These are phyloP conservation scores for Oreochromis niloticus DNA, from an alignment of 2,113 vertebrate genomes.

Conservation along the genomic window DNA sequence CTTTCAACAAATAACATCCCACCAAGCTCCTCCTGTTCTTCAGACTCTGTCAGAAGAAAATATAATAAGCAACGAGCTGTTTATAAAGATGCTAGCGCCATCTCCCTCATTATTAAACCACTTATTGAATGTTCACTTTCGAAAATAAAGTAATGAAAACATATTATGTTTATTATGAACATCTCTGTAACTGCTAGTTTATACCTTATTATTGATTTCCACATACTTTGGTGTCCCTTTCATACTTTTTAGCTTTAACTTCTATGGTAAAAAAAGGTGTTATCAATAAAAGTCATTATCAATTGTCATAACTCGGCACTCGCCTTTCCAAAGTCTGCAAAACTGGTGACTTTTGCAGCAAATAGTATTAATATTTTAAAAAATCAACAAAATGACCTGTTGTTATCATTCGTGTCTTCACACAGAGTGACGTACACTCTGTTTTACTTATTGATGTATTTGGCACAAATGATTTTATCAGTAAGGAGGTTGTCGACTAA, in stretches of 20 bases:
- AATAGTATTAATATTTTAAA: accelerated
- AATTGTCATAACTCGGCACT: background rate
- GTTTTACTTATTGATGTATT: background rate
- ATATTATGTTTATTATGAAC: background rate
- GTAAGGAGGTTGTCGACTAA: background rate
- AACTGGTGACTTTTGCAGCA: background rate
- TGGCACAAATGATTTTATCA: background rate
- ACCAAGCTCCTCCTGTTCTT: background rate
- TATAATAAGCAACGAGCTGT: background rate
- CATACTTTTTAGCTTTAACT: background rate
- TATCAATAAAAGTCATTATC: background rate
- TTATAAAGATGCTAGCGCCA: background rate
- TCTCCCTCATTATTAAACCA: background rate
- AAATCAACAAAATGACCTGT: background rate
- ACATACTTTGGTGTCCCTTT: background rate
- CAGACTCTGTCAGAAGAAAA: accelerated
- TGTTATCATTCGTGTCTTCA: background rate
- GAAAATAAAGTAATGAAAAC: background rate
- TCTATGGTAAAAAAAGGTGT: too few species aligned
- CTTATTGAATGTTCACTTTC: background rate
- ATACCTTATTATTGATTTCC: background rate
- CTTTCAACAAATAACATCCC: background rate
- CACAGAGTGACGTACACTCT: background rate
- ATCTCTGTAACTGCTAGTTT: background rate
- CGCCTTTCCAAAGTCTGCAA: accelerated